Evolutionary conservation across 2,113 vertebrate genomes (phyloP).

Genomic region (Sphyrna mokarran): DNA sequence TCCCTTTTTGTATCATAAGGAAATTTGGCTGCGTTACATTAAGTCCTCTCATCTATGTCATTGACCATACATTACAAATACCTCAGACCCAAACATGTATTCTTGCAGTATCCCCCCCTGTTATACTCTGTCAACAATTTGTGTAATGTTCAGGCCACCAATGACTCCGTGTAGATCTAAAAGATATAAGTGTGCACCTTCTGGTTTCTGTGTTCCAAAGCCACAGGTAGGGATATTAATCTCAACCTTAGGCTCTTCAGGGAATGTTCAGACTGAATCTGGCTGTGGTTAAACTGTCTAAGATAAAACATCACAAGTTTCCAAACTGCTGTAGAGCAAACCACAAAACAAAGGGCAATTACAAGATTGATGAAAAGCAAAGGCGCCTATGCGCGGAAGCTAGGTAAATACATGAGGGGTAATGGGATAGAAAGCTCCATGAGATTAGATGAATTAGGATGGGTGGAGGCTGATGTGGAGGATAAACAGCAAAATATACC

Average conservation of each 20-base stretch:
- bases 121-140: background rate
- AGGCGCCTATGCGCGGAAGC: background rate
- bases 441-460: background rate
- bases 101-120: too few species aligned
- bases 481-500: background rate
- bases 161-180: background rate
- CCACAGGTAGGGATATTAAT: background rate
- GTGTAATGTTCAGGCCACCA: background rate
- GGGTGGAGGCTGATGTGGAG: background rate
- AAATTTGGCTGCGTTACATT: background rate
- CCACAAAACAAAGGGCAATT: background rate
- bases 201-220: background rate
- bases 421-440: background rate
- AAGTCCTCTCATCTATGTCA: background rate
- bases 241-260: background rate
- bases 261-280: background rate
- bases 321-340: background rate
- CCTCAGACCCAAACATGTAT: background rate
- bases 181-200: background rate
- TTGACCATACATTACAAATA: background rate
- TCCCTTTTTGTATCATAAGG: background rate
- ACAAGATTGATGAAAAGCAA: background rate
- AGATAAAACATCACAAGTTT: background rate
- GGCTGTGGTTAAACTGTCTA: background rate
- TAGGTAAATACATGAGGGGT: background rate